Evolutionary conservation across 2,888 invertebrate species (phyloP).

Genomic region (Tortrix viridana): DNA sequence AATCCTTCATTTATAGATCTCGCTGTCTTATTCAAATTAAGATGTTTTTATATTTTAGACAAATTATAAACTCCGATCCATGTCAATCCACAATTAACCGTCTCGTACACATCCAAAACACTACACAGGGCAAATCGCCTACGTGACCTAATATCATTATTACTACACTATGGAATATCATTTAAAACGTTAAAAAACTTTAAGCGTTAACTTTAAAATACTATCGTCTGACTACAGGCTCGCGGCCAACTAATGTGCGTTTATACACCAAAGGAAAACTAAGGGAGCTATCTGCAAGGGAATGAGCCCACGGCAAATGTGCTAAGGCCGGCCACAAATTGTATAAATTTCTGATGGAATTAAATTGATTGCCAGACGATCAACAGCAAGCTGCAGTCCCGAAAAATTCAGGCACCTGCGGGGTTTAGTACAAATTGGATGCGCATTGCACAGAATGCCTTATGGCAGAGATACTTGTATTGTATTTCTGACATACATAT

Average conservation of each 20-base stretch:
- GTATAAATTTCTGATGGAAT: too few species aligned
- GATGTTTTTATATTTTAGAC: too few species aligned
- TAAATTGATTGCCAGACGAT: too few species aligned
- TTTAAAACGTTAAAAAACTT: conserved; percentile 49
- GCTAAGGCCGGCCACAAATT: too few species aligned
- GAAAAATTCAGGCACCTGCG: too few species aligned
- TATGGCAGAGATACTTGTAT: too few species aligned
- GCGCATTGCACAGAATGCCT: too few species aligned
- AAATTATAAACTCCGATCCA: not conserved
- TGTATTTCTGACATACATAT: too few species aligned
- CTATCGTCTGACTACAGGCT: conserved; percentile 53
- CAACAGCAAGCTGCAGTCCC: too few species aligned
- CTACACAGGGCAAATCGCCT: conserved; percentile 57
- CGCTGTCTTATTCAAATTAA: too few species aligned
- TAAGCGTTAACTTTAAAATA: conserved; percentile 63
- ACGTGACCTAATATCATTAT: conserved; percentile 45
- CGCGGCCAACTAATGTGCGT: conserved; percentile 47
- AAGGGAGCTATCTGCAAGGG: conserved; percentile 5
- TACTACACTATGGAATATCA: conserved; percentile 62
- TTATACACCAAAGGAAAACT: conserved; percentile 16
- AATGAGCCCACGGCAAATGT: conserved; percentile 8
- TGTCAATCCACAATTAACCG: conserved; percentile 22
- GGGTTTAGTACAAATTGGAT: too few species aligned
- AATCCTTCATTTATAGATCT: too few species aligned
- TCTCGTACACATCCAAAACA: conserved; percentile 32